Evolutionary conservation across 2,888 invertebrate species (phyloP).

Genomic region (Scaptomyza tumidula): DNA sequence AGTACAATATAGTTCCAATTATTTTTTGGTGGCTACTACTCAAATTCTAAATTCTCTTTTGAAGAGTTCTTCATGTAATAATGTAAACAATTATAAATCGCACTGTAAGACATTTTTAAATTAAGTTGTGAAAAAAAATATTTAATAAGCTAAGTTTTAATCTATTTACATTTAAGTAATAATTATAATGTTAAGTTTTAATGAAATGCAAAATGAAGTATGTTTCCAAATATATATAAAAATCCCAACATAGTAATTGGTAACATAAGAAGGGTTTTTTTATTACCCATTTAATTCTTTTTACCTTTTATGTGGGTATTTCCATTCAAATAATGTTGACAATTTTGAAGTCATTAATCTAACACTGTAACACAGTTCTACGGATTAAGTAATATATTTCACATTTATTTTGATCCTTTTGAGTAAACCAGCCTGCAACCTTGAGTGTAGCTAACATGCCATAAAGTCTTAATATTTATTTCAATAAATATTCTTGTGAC

Average conservation of each 20-base stretch:
- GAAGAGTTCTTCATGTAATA: not conserved
- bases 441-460: not conserved
- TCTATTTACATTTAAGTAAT: not conserved
- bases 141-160: not conserved
- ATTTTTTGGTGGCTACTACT: not conserved
- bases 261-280: too few relatives aligned
- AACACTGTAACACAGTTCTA: not conserved
- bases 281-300: too few relatives aligned
- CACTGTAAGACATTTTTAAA: not conserved
- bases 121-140: not conserved
- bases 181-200: too few relatives aligned
- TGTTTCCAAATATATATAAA: too few relatives aligned
- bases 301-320: not conserved
- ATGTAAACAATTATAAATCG: not conserved
- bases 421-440: not conserved
- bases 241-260: too few relatives aligned
- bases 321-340: conserved; percentile 9
- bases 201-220: too few relatives aligned
- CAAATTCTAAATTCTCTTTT: not conserved
- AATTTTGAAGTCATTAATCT: conserved; percentile 30
- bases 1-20: not conserved
- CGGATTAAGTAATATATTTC: conserved; percentile 18
- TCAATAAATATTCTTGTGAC: conserved; percentile 5
- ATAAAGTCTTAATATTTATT: conserved; percentile 18
- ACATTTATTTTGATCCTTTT: conserved; percentile 14